phyloP scores from a whole-genome alignment of 1,140 invertebrate species.

The Metaphire vulgaris region DNA sequence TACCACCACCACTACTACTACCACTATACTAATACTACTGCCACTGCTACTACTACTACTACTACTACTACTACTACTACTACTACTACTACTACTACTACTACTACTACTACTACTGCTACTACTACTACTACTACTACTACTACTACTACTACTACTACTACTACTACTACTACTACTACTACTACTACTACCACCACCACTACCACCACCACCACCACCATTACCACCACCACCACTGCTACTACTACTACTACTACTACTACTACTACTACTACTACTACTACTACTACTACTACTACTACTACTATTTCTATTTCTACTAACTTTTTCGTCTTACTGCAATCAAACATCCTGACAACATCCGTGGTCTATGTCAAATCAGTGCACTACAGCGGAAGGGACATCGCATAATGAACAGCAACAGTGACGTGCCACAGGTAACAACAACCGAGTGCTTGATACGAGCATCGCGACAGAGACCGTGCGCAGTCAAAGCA shows the following conservation, averaged over 20 bases:
- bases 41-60: constrained; percentile 29
- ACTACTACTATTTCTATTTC: constrained; percentile 26
- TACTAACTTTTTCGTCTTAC: no score
- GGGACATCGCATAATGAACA: no score
- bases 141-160: constrained; percentile 32
- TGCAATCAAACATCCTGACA: no score
- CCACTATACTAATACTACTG: no score
- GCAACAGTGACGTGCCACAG: no score
- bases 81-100: constrained; percentile 31
- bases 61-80: constrained; percentile 29
- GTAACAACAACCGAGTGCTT: no score
- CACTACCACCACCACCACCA: constrained; percentile 32
- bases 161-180: constrained; percentile 33
- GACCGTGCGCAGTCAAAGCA: no score
- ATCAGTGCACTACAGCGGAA: no score
- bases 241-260: constrained; percentile 32
- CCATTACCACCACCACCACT: constrained; percentile 31
- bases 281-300: constrained; percentile 32
- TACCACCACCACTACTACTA: constrained; percentile 30
- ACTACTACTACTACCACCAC: constrained; percentile 33
- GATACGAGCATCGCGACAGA: no score
- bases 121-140: constrained; percentile 31
- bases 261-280: constrained; percentile 31
- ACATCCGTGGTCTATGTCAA: no score
- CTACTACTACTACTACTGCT: constrained; percentile 30